Evolutionary conservation across 2,888 invertebrate genomes (phyloP).

Genomic region (Melanotus villosus): DNA sequence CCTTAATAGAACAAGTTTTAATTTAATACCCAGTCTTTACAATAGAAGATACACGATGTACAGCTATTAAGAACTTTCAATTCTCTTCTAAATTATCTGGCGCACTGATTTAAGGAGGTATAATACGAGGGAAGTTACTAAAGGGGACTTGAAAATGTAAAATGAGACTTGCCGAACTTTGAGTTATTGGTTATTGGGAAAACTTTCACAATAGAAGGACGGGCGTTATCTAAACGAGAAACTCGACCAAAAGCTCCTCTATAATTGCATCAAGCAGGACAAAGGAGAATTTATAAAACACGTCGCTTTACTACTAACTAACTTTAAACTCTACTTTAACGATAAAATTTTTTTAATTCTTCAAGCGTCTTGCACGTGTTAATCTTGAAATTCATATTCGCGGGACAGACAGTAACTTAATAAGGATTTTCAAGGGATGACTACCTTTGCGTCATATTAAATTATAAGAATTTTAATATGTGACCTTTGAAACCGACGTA

Average conservation of each 20-base stretch:
- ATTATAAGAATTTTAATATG: conserved; percentile 19
- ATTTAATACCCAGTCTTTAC: conserved; percentile 22
- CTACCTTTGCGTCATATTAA: conserved; percentile 14
- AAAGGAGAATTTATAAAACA: neutral
- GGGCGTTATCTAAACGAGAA: conserved; percentile 32
- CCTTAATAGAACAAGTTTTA: conserved; percentile 25
- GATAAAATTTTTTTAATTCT: neutral
- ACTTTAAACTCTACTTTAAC: neutral
- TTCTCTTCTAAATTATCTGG: conserved; percentile 34
- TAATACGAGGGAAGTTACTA: conserved; percentile 32
- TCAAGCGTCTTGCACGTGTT: neutral
- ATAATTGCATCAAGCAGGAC: conserved; percentile 2
- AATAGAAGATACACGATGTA: conserved; percentile 28
- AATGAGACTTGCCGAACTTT: conserved; percentile 39
- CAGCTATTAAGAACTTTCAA: conserved; percentile 25
- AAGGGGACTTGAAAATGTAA: conserved; percentile 41
- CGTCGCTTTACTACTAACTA: neutral
- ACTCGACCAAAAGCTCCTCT: conserved; percentile 19
- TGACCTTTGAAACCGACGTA: conserved; percentile 14
- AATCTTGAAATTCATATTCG: too few relatives aligned
- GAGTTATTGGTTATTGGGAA: conserved; percentile 46
- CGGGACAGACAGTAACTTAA: too few relatives aligned
- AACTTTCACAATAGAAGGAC: conserved; percentile 43
- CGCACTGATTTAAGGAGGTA: conserved; percentile 29
- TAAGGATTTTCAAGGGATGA: neutral